Evolutionary conservation across 2,797 vertebrate genomes (phyloP).

Genomic region (Spinus olivaceus): DNA sequence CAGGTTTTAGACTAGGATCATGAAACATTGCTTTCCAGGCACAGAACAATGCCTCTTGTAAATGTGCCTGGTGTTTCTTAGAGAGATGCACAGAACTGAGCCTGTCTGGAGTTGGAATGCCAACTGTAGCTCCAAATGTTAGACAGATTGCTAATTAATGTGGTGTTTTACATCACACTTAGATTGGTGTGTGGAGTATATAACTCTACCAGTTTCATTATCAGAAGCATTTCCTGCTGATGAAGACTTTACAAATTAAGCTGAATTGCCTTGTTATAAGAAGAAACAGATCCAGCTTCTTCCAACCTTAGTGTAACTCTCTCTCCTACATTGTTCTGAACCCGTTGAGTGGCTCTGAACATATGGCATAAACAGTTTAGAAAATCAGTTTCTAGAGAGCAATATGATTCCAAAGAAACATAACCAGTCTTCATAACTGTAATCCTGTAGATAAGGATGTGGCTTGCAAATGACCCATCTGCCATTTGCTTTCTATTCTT

Average conservation of each 20-base stretch:
- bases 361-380: neutral
- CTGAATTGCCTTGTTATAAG: neutral
- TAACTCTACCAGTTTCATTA: neutral
- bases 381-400: neutral
- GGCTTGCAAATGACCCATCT: neutral
- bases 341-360: neutral
- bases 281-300: neutral
- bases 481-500: neutral
- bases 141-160: neutral
- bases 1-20: neutral
- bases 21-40: neutral
- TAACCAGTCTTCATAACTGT: neutral
- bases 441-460: neutral
- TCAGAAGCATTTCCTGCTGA: neutral
- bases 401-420: neutral
- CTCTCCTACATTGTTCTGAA: neutral
- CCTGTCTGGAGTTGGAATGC: neutral
- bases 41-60: neutral
- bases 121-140: neutral
- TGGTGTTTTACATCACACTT: neutral
- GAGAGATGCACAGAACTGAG: neutral
- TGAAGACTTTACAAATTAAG: neutral
- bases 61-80: accelerated
- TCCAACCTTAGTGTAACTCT: neutral
- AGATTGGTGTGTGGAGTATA: neutral